Conservation (phyloP, 2,113 vertebrate genomes). For the Sander lucioperca region DNA sequence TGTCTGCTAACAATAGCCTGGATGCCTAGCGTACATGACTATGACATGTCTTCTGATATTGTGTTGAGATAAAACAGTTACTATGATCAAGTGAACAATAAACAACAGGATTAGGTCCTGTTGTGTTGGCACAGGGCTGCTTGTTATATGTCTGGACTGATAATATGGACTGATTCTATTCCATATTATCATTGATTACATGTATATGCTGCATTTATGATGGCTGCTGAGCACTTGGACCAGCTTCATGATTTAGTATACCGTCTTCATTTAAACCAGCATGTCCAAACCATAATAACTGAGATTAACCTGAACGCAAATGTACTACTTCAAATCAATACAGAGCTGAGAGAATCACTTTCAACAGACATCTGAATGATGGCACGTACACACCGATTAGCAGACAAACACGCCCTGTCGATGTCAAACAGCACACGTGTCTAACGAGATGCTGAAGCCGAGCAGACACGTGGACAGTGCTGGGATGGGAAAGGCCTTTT, state of each 20-base stretch:
- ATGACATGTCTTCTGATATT: no score
- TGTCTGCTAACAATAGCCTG: no score
- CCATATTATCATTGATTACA: no score
- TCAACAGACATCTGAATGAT: slow-evolving; percentile 10
- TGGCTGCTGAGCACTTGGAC: not conserved
- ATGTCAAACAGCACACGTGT: slow-evolving; percentile 1
- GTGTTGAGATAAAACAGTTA: no score
- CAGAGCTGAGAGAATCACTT: not conserved
- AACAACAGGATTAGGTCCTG: no score
- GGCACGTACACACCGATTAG: slow-evolving; percentile 27
- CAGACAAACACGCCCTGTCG: not conserved
- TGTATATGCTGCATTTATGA: no score
- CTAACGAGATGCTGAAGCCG: not conserved
- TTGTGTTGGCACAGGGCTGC: no score
- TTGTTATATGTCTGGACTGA: no score
- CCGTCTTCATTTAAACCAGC: slow-evolving; percentile 27
- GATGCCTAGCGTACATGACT: no score
- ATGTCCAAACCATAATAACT: slow-evolving; percentile 30
- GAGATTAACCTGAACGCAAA: slow-evolving; percentile 47
- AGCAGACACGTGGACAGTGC: slow-evolving; percentile 49
- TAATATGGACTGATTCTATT: no score
- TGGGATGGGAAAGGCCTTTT: slow-evolving; percentile 41
- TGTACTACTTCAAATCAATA: slow-evolving; percentile 24
- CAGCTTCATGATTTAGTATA: slow-evolving; percentile 29
- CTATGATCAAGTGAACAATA: no score